Evolutionary conservation across 2,797 vertebrate species (phyloP), one percentile per base, ranked within the genome.

Genomic region (Orestias chungarensis): DNA sequence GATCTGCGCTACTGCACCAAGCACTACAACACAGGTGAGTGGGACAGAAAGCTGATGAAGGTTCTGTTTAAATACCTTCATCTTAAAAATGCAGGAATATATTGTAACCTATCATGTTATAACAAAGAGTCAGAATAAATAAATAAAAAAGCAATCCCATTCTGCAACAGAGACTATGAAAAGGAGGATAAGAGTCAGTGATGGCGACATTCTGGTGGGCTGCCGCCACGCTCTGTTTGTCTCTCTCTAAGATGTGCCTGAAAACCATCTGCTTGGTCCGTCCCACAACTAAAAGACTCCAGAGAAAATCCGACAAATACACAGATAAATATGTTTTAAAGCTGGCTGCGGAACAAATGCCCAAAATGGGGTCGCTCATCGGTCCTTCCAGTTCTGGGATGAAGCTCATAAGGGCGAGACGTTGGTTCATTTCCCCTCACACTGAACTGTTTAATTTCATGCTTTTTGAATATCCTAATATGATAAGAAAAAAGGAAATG

Each of bases 1-100:
- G 98, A 99, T 87, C 89, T 99, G 89, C 95, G 97, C 78, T 98
- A 99, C 92, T 99, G 98, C 92, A 99, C 98, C 76, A 99, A 99
- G 86, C 96, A 98, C 91, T 99, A 99, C 86, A 99, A 98, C 92
- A 99, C 98, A 94, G 98, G 98, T 99, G 59, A 73, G 64, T 23
- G 25, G 12, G 27, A 15, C 29, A 38, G 0, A 25, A 40, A 62
- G 12, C 57, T 40, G 14, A 35, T n/a, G 57, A 38, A 12, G 5
- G 33, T 40, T 38, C 57, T 61, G 57, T 61, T 40, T 40, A 35
- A 35, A 59, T 20, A 23, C 20, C 33, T 38, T 5, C 23, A 14
- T 61, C 11, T 18, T 38, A 18, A 5, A n/a, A 61, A 61, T 11
- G 11, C 18, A n/a, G 20, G 40, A 61, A 40, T 40, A 4, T 61